Evolutionary conservation across 2,888 invertebrate species (phyloP), one percentile per base, ranked within the genome.

Genomic region (Margaritifera margaritifera): DNA sequence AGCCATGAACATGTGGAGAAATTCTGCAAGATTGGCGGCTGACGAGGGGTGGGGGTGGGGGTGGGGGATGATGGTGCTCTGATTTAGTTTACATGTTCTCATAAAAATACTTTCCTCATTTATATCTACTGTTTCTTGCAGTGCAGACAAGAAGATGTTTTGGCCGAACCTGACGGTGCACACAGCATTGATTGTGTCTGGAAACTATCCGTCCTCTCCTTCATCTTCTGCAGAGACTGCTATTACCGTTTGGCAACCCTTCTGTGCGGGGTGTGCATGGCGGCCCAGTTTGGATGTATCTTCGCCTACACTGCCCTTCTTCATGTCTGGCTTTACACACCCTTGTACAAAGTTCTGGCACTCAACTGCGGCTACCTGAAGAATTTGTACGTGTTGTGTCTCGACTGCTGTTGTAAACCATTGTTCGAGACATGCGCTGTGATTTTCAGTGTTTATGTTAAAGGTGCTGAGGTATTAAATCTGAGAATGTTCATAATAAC

Each of bases 281-380:
- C 94, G 0, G 90, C 94, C 69, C 89, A 92, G 75, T 91, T 93
- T 54, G 84, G 84, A 24, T 82, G 79, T 59, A 71, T 79, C 63
- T 84, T 84, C 62, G 83, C 80, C 6, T 66, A 93, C 78, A 90
- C 94, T 8, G 92, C 94, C 3, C 81, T 82, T 69, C 20, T 61
- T 22, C 93, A 94, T 90, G 93, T 94, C 83, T 94, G 94, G 94
- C 94, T 93, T 85, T 90, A 93, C 25, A 93, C 92, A 0, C 94
- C 94, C 0, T 92, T 92, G 72, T 89, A 94, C 62, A 92, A 94
- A 69, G 92, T 89, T 72, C 91, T 93, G 88, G 93, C 93, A 89
- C 93, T 94, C 82, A 92, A 92, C 85, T 78, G 81, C 55, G 79
- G 76, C 18, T 78, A 69, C 53, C 15, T 74, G 61, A 73, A 78